Percentiles rank a stretch among this genome's conserved stretches.
Evolutionary conservation across 2,113 vertebrate genomes (phyloP).

Genomic region (Xerus inauris): DNA sequence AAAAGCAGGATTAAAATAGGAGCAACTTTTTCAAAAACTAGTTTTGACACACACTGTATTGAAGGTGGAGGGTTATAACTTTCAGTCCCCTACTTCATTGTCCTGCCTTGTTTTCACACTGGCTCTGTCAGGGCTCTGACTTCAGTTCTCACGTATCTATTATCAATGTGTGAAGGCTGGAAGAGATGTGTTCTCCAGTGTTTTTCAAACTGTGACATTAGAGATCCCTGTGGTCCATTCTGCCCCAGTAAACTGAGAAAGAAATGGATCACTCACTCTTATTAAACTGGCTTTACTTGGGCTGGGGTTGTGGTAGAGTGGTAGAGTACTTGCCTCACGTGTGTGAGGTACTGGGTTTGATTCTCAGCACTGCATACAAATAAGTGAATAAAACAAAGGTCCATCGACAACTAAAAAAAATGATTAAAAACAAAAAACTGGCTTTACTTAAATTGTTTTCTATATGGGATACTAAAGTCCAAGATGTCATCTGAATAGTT

Average conservation of each 20-base stretch:
- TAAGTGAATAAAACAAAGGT: too few relatives aligned
- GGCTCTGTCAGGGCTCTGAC: background rate
- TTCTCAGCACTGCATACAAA: too few relatives aligned
- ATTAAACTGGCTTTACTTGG: background rate
- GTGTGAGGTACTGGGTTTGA: too few relatives aligned
- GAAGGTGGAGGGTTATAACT: background rate
- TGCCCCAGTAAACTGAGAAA: background rate
- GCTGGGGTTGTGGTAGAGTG: too few relatives aligned
- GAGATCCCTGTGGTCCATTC: background rate
- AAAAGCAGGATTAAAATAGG: slow-evolving; percentile 15
- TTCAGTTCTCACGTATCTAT: background rate
- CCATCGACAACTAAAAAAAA: too few relatives aligned
- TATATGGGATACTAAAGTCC: background rate
- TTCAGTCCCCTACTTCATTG: background rate
- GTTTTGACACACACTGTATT: background rate
- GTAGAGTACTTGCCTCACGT: too few relatives aligned
- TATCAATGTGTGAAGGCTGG: background rate
- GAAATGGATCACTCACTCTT: background rate
- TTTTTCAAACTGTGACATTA: background rate
- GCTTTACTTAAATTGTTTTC: slow-evolving; percentile 39
- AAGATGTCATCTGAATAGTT: background rate
- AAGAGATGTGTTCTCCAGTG: background rate
- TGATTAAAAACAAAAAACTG: too few relatives aligned
- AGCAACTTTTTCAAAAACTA: background rate
- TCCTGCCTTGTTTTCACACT: background rate